Conservation (phyloP, 2,113 vertebrate species). For the Perognathus longimembris region DNA sequence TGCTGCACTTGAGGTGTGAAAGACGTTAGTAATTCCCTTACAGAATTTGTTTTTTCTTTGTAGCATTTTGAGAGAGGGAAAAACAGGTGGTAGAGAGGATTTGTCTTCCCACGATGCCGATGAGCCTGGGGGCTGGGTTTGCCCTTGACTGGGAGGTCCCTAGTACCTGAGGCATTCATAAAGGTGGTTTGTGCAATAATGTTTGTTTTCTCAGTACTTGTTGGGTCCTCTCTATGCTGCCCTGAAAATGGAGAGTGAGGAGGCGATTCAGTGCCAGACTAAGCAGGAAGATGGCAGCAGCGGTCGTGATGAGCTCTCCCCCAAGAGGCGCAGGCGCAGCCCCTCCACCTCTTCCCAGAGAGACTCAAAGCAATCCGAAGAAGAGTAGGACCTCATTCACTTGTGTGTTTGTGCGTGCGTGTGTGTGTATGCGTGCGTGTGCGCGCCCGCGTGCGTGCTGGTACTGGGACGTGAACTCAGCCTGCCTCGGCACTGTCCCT, state of each 20-base stretch:
- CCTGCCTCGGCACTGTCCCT: too few species aligned
- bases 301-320: conserved; percentile 85
- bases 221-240: conserved; percentile 91
- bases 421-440: too few species aligned
- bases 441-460: too few species aligned
- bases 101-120: conserved; percentile 17
- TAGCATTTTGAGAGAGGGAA: conserved; percentile 20
- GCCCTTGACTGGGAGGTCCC: neutral
- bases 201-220: conserved; percentile 88
- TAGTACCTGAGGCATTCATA: conserved; percentile 24
- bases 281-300: conserved; percentile 77
- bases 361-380: conserved; percentile 56
- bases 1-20: conserved; percentile 29
- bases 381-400: conserved; percentile 80
- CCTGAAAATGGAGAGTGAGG: conserved; percentile 88
- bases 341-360: conserved; percentile 77
- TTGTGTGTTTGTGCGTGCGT: too few species aligned
- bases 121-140: conserved; percentile 57
- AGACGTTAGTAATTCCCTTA: conserved; percentile 37
- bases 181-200: conserved; percentile 53
- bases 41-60: conserved; percentile 48
- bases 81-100: neutral
- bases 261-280: conserved; percentile 76
- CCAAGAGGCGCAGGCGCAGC: conserved; percentile 87
- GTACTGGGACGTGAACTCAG: too few species aligned